Conservation (phyloP, 2,113 vertebrate species). For the Trichechus manatus region DNA sequence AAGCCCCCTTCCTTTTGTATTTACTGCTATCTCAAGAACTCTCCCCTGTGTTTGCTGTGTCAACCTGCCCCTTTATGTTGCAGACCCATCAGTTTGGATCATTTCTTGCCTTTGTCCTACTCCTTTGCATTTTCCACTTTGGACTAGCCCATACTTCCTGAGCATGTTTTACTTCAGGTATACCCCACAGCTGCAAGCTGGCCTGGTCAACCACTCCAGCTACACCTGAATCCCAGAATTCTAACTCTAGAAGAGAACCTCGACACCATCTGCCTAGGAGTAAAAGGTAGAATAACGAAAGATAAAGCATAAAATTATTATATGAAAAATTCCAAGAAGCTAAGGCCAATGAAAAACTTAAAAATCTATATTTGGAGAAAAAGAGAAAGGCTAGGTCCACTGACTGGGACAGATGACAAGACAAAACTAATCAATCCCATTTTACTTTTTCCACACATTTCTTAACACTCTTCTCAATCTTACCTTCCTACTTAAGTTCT, state of each 20-base stretch:
- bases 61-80: not conserved
- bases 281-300: not conserved
- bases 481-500: not conserved
- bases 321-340: not conserved
- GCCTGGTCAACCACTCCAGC: not conserved
- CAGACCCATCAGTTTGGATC: not conserved
- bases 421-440: not conserved
- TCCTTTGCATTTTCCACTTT: not conserved
- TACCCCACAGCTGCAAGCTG: not conserved
- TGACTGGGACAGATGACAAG: not conserved
- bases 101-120: not conserved
- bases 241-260: not conserved
- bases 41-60: not conserved
- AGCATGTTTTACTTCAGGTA: not conserved
- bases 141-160: not conserved
- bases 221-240: not conserved
- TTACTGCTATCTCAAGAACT: not conserved
- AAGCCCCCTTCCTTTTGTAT: not conserved
- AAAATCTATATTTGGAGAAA: not conserved
- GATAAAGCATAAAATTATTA: not conserved
- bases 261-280: not conserved
- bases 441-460: not conserved
- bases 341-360: not conserved
- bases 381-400: not conserved
- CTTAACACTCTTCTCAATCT: not conserved